Conservation (phyloP, 2,113 vertebrate genomes). For the Entomyzon cyanotis region DNA sequence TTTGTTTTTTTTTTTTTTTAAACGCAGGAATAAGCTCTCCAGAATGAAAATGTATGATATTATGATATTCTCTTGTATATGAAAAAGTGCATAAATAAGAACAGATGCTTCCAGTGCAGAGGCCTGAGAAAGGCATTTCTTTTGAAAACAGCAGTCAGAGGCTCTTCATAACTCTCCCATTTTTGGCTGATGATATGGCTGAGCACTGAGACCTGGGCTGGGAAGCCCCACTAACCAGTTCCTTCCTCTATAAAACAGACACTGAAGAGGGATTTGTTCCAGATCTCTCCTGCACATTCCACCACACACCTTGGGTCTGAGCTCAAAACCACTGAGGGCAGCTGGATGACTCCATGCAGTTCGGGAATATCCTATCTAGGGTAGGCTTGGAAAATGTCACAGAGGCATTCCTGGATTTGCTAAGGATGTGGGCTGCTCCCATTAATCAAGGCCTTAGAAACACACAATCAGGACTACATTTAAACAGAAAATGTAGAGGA, state of each 20-base stretch:
- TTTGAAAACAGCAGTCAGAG: constrained; percentile 28
- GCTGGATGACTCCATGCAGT: background rate
- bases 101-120: constrained; percentile 4
- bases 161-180: background rate
- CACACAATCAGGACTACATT: background rate
- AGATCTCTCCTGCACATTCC: background rate
- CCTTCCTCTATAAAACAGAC: constrained; percentile 24
- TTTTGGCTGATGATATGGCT: background rate
- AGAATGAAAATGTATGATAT: constrained; percentile 10
- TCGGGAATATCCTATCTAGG: background rate
- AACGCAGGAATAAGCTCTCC: background rate
- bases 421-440: background rate
- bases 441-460: background rate
- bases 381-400: background rate
- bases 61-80: background rate
- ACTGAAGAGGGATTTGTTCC: background rate
- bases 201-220: background rate
- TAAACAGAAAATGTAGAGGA: background rate
- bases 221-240: background rate
- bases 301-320: constrained; percentile 2
- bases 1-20: background rate
- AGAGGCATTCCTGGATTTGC: background rate
- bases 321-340: constrained; percentile 2
- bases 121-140: constrained; percentile 19
- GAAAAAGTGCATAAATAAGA: constrained; percentile 26